phyloP scores from a whole-genome alignment of 2,888 invertebrate species.

The Enoplolaimus lenunculus region DNA sequence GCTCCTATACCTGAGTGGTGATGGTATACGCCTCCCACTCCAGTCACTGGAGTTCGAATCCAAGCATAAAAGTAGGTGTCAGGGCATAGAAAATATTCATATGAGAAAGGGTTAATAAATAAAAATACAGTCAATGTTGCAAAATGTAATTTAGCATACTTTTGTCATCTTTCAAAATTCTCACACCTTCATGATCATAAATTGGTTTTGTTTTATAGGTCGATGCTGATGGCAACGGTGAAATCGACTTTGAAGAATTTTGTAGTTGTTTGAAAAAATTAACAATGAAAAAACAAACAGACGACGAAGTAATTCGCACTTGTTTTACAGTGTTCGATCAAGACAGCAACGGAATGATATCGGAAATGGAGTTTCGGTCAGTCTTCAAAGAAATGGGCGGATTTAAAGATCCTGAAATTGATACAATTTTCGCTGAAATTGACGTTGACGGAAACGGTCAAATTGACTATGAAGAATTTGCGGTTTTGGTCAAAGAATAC shows the following conservation, averaged over 20 bases:
- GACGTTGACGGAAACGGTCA: constrained; percentile 38
- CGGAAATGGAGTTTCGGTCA: constrained; percentile 27
- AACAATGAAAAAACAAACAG: constrained; percentile 30
- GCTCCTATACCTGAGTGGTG: no score
- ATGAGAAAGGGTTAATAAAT: no score
- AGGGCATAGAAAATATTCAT: no score
- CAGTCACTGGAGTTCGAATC: no score
- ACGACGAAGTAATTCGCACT: constrained; percentile 35
- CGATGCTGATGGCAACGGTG: constrained; percentile 24
- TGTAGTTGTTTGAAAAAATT: constrained; percentile 39
- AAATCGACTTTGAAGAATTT: constrained; percentile 40
- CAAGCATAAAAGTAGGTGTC: no score
- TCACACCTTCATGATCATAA: no score
- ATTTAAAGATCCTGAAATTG: constrained; percentile 35
- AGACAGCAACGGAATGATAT: constrained; percentile 33
- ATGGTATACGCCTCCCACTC: no score
- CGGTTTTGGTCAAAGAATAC: constrained; percentile 23
- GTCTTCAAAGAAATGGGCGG: constrained; percentile 33
- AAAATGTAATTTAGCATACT: no score
- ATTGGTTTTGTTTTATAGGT: no score
- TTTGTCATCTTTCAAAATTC: no score
- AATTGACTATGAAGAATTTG: constrained; percentile 33
- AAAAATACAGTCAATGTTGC: no score
- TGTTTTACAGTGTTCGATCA: constrained; percentile 33
- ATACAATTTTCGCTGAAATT: constrained; percentile 35